These are phyloP conservation scores for Heptranchias perlo DNA, from an alignment of 2,113 vertebrate species.

Conservation along the genomic window DNA sequence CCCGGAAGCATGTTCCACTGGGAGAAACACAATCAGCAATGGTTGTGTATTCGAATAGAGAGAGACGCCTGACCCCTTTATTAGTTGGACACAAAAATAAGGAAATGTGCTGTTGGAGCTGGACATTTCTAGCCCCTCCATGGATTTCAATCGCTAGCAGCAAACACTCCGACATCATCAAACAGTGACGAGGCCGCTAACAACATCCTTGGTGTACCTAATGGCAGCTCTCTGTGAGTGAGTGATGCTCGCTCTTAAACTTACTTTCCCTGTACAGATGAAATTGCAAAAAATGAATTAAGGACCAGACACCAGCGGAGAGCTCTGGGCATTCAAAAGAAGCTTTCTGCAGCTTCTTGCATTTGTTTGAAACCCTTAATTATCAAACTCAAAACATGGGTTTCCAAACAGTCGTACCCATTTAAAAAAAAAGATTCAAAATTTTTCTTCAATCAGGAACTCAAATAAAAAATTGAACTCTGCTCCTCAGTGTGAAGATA, in stretches of 20 bases:
- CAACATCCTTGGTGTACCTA: background rate
- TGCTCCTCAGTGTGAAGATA: background rate
- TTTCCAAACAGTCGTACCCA: background rate
- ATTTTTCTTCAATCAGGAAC: background rate
- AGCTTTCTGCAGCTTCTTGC: background rate
- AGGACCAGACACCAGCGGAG: background rate
- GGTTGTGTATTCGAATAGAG: background rate
- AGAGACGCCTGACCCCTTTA: background rate
- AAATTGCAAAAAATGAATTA: background rate
- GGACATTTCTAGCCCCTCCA: background rate
- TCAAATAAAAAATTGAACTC: background rate
- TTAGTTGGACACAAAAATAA: background rate
- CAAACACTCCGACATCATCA: background rate
- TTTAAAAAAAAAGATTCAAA: background rate
- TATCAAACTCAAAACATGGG: background rate
- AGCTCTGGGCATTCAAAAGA: background rate
- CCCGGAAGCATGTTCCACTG: background rate
- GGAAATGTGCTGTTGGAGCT: background rate
- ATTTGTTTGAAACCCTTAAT: background rate
- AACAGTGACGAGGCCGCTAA: background rate
- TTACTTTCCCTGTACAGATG: background rate
- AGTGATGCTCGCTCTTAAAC: background rate
- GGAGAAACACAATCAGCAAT: background rate
- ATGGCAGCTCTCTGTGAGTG: background rate
- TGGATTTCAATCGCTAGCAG: background rate